These are phyloP conservation scores for Ophion ellenae DNA, from an alignment of 2,888 invertebrate genomes.

Conservation along the genomic window DNA sequence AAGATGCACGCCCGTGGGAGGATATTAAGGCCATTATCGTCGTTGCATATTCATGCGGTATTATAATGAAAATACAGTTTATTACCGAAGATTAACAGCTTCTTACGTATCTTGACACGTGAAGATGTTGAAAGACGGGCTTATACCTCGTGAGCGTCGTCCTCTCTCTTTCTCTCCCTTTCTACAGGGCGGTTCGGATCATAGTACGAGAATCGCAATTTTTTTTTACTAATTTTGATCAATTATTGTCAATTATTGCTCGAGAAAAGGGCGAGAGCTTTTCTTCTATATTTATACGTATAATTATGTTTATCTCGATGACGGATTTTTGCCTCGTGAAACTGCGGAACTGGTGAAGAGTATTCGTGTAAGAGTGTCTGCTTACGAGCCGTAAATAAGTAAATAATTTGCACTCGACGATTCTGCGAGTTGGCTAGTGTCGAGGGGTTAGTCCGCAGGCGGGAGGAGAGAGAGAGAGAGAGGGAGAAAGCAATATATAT, in stretches of 20 bases:
- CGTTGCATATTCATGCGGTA: slow-evolving; percentile 84
- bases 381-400: slow-evolving; percentile 82
- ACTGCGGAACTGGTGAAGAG: slow-evolving; percentile 50
- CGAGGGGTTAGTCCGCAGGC: slow-evolving; percentile 59
- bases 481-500: not conserved
- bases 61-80: slow-evolving; percentile 84
- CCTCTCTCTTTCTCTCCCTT: not conserved
- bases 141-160: not conserved
- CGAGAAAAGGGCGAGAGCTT: no score
- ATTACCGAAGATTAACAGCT: slow-evolving; percentile 84
- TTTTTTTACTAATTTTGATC: not conserved
- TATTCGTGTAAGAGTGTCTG: slow-evolving; percentile 73
- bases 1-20: slow-evolving; percentile 80
- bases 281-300: not conserved
- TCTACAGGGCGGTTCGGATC: not conserved
- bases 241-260: no score
- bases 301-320: slow-evolving; percentile 13
- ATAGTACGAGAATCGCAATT: not conserved
- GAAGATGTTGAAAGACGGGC: slow-evolving; percentile 72
- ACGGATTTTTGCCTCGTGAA: slow-evolving; percentile 42
- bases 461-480: not conserved
- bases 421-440: slow-evolving; percentile 77
- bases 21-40: slow-evolving; percentile 84
- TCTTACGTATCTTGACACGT: slow-evolving; percentile 80
- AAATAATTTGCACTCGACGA: slow-evolving; percentile 81